Conservation (phyloP, 2,888 invertebrate genomes). For the Pandemis cinnamomeana region DNA sequence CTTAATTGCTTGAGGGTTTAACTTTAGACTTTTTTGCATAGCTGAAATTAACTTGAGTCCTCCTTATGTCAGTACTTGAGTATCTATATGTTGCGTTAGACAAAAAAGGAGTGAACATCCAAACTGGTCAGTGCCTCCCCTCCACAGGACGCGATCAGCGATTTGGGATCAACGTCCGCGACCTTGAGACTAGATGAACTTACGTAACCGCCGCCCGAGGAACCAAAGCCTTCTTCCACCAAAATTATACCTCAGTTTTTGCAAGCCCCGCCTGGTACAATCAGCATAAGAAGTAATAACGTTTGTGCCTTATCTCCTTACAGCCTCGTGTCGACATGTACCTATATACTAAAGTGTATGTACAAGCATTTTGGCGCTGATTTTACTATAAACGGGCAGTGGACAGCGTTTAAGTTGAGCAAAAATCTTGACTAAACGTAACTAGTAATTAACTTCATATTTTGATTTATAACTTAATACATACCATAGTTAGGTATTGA, state of each 20-base stretch:
- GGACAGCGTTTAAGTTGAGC: constrained; percentile 31
- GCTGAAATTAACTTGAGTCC: constrained; percentile 10
- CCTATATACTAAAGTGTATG: not conserved
- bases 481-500: not conserved
- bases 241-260: constrained; percentile 79
- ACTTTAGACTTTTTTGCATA: constrained; percentile 8
- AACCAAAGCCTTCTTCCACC: constrained; percentile 71
- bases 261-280: constrained; percentile 63
- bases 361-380: not conserved
- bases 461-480: constrained; percentile 4
- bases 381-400: not conserved
- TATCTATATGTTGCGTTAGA: constrained; percentile 49
- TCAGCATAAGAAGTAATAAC: not conserved
- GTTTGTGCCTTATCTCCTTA: not conserved
- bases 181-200: constrained; percentile 84
- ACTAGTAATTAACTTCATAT: not conserved
- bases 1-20: not conserved
- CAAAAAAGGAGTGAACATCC: constrained; percentile 75
- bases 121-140: constrained; percentile 73
- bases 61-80: constrained; percentile 18
- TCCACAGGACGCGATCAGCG: constrained; percentile 80
- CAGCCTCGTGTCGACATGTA: not conserved
- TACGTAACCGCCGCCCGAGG: constrained; percentile 78
- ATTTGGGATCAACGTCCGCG: constrained; percentile 84
- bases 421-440: constrained; percentile 25